Evolutionary conservation across 2,113 vertebrate genomes (phyloP).

Genomic region (Chloroceryle aenea): DNA sequence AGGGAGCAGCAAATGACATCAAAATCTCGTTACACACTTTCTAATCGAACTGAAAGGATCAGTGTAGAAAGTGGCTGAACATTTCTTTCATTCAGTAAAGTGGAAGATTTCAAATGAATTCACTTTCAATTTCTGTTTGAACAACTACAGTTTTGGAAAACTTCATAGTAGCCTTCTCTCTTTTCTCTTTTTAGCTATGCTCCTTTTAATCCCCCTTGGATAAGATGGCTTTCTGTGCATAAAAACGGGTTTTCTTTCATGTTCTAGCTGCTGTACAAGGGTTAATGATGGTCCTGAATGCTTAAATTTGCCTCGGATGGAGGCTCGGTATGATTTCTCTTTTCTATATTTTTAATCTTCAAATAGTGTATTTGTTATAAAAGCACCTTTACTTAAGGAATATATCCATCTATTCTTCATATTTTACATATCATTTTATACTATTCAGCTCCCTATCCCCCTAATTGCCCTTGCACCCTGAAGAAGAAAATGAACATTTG

Average conservation of each 20-base stretch:
- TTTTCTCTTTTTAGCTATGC: neutral
- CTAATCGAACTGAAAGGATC: neutral
- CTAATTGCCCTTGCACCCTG: neutral
- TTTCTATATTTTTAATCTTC: neutral
- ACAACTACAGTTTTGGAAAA: neutral
- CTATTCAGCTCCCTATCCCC: neutral
- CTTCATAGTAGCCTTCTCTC: neutral
- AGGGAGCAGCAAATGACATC: slow-evolving; percentile 70
- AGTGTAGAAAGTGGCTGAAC: neutral
- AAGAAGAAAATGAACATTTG: neutral
- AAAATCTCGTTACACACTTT: neutral
- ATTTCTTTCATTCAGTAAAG: neutral
- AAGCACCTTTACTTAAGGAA: neutral
- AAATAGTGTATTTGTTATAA: neutral
- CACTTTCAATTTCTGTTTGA: neutral
- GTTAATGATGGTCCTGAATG: neutral
- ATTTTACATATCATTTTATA: neutral
- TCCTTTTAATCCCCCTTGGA: neutral
- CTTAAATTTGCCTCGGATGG: neutral
- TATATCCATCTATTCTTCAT: neutral
- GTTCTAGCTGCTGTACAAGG: neutral
- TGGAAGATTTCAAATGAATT: neutral
- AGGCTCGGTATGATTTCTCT: neutral
- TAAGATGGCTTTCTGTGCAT: neutral
- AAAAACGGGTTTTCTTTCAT: neutral